Percentiles rank a stretch among this genome's conserved stretches.
Evolutionary conservation across 2,113 vertebrate species (phyloP).

Genomic region (Apodemus sylvaticus): DNA sequence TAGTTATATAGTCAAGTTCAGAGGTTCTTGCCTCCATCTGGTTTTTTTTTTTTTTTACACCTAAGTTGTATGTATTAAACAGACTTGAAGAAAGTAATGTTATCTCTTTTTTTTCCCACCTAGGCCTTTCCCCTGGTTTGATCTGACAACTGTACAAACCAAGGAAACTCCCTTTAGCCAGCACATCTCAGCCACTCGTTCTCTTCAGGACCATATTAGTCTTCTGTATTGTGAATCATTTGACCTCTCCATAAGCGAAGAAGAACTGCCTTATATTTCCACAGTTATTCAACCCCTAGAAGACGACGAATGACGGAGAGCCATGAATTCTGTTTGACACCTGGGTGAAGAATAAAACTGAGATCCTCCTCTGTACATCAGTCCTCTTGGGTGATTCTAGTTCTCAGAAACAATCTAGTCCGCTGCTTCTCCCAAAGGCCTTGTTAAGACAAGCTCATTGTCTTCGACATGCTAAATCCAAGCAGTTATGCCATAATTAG

Average conservation of each 20-base stretch:
- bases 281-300: background rate
- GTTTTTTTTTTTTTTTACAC: background rate
- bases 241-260: slow-evolving; percentile 28
- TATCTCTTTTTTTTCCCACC: slow-evolving; percentile 46
- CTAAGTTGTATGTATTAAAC: slow-evolving; percentile 32
- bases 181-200: slow-evolving; percentile 71
- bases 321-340: background rate
- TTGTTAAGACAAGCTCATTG: slow-evolving; percentile 17
- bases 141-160: slow-evolving; percentile 83
- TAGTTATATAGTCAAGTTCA: background rate
- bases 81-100: background rate
- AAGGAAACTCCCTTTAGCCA: slow-evolving; percentile 82
- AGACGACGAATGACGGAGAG: background rate
- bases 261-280: background rate
- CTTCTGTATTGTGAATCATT: slow-evolving; percentile 73
- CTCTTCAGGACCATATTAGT: slow-evolving; percentile 75
- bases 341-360: slow-evolving; percentile 51
- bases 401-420: background rate
- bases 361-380: background rate
- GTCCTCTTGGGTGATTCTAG: background rate
- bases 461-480: slow-evolving; percentile 46
- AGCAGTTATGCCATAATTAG: slow-evolving; percentile 3
- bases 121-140: slow-evolving; percentile 88
- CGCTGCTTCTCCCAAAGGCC: background rate
- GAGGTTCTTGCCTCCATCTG: background rate